Evolutionary conservation across 2,888 invertebrate species (phyloP).

Genomic region (Acleris cristana): DNA sequence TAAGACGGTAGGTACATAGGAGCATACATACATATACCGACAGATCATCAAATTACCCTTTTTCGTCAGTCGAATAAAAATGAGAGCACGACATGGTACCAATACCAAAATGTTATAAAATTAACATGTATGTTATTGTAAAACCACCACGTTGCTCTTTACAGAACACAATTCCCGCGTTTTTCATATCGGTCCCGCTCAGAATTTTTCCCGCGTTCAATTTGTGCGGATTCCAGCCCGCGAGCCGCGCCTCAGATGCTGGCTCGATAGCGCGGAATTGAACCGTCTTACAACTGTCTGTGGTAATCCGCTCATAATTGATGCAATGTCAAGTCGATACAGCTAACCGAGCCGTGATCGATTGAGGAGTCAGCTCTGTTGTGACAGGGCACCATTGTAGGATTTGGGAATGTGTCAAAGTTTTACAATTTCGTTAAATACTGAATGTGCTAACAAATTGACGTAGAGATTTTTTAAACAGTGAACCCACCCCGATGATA

Average conservation of each 20-base stretch:
- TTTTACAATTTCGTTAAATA: not conserved
- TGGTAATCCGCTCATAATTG: constrained; percentile 82
- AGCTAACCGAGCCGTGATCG: constrained; percentile 81
- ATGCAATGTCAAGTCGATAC: constrained; percentile 80
- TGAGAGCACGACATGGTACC: too few species aligned
- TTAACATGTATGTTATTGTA: too few species aligned
- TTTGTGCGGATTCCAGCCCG: too few species aligned
- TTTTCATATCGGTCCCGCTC: not conserved
- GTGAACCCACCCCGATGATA: constrained; percentile 27
- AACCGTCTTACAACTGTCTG: constrained; percentile 81
- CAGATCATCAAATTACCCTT: too few species aligned
- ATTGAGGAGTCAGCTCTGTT: constrained; percentile 53
- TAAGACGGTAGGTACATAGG: too few species aligned
- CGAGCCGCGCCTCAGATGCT: constrained; percentile 28
- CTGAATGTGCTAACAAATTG: too few species aligned
- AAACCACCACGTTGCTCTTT: too few species aligned
- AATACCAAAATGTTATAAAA: too few species aligned
- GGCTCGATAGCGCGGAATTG: constrained; percentile 68
- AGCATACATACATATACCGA: too few species aligned
- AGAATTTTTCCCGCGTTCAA: too few species aligned
- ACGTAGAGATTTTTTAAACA: constrained; percentile 14
- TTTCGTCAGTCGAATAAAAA: too few species aligned
- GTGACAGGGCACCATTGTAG: constrained; percentile 20
- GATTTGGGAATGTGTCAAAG: constrained; percentile 4
- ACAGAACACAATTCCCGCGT: too few species aligned